phyloP scores from a whole-genome alignment of 2,113 vertebrate species.

The Capreolus pygargus region DNA sequence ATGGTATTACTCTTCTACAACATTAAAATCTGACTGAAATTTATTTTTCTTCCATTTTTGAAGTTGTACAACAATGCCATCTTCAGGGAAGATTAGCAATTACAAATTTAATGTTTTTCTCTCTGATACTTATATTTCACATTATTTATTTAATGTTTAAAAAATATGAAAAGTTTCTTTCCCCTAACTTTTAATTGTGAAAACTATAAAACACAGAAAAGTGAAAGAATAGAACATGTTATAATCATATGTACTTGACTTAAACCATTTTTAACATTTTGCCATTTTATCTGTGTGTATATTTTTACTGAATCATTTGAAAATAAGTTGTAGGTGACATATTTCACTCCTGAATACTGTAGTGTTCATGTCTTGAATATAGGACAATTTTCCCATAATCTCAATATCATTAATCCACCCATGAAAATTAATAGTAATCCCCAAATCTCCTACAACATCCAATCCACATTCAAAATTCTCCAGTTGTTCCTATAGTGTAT shows the following conservation, averaged over 20 bases:
- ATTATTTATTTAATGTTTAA: constrained; percentile 15
- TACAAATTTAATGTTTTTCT: background rate
- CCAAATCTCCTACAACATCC: background rate
- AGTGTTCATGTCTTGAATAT: background rate
- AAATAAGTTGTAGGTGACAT: background rate
- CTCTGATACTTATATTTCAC: background rate
- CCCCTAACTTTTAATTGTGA: background rate
- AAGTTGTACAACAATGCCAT: constrained; percentile 15
- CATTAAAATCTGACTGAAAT: constrained; percentile 1
- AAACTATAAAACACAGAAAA: constrained; percentile 10
- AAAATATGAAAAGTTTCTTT: background rate
- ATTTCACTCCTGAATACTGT: background rate
- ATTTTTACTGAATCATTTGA: constrained; percentile 29
- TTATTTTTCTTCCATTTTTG: background rate
- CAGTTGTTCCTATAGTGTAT: background rate
- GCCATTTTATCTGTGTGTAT: background rate
- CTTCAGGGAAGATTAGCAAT: background rate
- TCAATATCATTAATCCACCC: background rate
- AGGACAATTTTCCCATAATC: background rate
- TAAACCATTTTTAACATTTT: constrained; percentile 32
- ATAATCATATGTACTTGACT: background rate
- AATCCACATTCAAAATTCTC: background rate
- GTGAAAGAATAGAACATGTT: background rate
- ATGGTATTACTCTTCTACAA: background rate
- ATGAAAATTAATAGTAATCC: constrained; percentile 25